A percentile compares a stretch with the other conserved stretches of the same genome.
These are phyloP conservation scores for Eupithecia inturbata DNA, from an alignment of 2,888 invertebrate genomes.

Conservation along the genomic window DNA sequence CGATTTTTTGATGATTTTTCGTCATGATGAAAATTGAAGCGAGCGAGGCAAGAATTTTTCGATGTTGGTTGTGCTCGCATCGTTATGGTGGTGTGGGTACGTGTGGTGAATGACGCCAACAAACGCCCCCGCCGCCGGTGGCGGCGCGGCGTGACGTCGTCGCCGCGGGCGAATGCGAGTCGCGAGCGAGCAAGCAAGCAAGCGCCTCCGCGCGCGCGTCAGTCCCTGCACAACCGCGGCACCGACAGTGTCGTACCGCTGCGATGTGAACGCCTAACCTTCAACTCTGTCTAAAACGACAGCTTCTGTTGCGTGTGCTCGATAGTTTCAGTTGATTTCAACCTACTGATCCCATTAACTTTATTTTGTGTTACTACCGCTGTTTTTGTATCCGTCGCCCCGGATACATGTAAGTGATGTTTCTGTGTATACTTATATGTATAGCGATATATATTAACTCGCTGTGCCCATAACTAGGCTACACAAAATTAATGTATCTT, in stretches of 20 bases:
- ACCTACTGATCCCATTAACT: slow-evolving; percentile 60
- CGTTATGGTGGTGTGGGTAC: slow-evolving; percentile 41
- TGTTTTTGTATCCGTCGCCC: slow-evolving; percentile 56
- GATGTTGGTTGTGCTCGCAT: slow-evolving; percentile 45
- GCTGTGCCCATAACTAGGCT: no score
- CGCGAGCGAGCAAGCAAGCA: slow-evolving; percentile 28
- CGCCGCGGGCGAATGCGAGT: slow-evolving; percentile 41
- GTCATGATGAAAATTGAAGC: neutral
- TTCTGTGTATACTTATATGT: no score
- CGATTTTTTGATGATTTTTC: neutral
- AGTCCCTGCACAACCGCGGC: slow-evolving; percentile 81
- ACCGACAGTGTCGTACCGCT: slow-evolving; percentile 80
- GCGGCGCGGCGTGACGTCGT: slow-evolving; percentile 52
- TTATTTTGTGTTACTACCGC: slow-evolving; percentile 66
- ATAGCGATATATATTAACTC: no score
- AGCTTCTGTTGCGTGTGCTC: slow-evolving; percentile 74
- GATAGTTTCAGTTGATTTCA: slow-evolving; percentile 64
- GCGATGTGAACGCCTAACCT: slow-evolving; percentile 81
- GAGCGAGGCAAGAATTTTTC: slow-evolving; percentile 24
- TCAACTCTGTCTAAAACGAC: slow-evolving; percentile 78
- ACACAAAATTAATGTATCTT: no score
- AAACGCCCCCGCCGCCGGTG: slow-evolving; percentile 61
- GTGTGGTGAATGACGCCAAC: slow-evolving; percentile 70
- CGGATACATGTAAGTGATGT: slow-evolving; percentile 76
- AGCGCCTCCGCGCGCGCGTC: slow-evolving; percentile 54